A percentile compares a stretch with the other conserved stretches of the same genome.
Evolutionary conservation across 2,888 invertebrate genomes (phyloP).

Genomic region (Crioceris asparagi): DNA sequence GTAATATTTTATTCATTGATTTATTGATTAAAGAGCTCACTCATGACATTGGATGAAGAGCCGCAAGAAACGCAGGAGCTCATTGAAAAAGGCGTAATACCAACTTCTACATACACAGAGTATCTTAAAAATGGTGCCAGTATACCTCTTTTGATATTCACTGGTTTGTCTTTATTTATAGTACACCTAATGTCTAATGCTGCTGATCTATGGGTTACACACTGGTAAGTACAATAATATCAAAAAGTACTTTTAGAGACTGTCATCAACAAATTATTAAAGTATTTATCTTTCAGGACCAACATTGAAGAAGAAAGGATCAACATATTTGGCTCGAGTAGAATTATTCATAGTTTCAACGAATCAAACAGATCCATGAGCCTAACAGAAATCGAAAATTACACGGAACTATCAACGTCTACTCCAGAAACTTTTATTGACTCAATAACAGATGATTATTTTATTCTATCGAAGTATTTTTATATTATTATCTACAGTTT

Average conservation of each 20-base stretch:
- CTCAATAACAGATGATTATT: too few species aligned
- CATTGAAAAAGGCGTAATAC: conserved; percentile 52
- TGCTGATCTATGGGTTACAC: conserved; percentile 66
- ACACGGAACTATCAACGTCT: too few species aligned
- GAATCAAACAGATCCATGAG: not conserved
- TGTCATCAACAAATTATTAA: not conserved
- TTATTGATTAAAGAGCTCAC: conserved; percentile 16
- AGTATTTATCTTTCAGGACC: conserved; percentile 31
- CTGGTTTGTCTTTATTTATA: conserved; percentile 46
- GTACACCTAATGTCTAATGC: conserved; percentile 63
- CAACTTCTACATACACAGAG: conserved; percentile 50
- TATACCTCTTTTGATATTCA: conserved; percentile 41
- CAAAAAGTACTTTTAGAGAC: not conserved
- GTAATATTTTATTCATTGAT: not conserved
- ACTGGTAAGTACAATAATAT: conserved; percentile 47
- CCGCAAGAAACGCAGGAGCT: conserved; percentile 52
- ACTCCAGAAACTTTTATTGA: too few species aligned
- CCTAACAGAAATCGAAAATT: too few species aligned
- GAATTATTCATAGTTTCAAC: not conserved
- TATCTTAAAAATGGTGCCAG: conserved; percentile 63
- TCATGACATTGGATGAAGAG: conserved; percentile 29
- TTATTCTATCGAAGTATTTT: conserved; percentile 7
- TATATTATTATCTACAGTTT: conserved; percentile 47
- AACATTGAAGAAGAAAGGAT: conserved; percentile 34
- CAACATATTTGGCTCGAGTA: not conserved